Percentiles rank a stretch among this genome's conserved stretches.
Conservation (phyloP, 2,888 invertebrate genomes). For the Plutella xylostella region DNA sequence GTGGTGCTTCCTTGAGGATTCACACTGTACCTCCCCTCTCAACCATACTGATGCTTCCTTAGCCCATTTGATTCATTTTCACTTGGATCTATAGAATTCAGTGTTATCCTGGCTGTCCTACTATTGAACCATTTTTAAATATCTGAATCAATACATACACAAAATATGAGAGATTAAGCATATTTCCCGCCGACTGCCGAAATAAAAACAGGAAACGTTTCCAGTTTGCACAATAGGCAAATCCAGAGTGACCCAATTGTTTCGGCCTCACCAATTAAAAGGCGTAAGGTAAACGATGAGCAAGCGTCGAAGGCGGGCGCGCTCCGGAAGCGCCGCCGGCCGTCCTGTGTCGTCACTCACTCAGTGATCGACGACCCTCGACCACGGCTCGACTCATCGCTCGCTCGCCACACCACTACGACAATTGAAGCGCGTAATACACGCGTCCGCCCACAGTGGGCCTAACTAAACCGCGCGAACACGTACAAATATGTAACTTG, state of each 20-base stretch:
- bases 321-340: constrained; percentile 44
- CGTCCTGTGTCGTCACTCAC: constrained; percentile 34
- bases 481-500: too few relatives aligned
- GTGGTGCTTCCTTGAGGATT: too few relatives aligned
- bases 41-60: too few relatives aligned
- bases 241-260: constrained; percentile 60
- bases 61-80: too few relatives aligned
- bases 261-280: constrained; percentile 66
- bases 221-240: constrained; percentile 31
- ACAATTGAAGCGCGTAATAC: constrained; percentile 52
- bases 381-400: constrained; percentile 47
- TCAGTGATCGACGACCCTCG: constrained; percentile 1
- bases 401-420: constrained; percentile 34
- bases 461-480: too few relatives aligned
- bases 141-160: too few relatives aligned
- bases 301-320: constrained; percentile 28
- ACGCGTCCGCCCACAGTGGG: not conserved
- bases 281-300: constrained; percentile 47
- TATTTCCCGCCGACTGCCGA: too few relatives aligned
- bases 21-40: too few relatives aligned
- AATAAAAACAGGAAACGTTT: constrained; percentile 17
- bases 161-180: too few relatives aligned
- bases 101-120: too few relatives aligned
- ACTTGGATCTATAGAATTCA: too few relatives aligned
- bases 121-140: too few relatives aligned